Evolutionary conservation across 2,888 invertebrate species (phyloP).

Genomic region (Eupithecia inturbata): DNA sequence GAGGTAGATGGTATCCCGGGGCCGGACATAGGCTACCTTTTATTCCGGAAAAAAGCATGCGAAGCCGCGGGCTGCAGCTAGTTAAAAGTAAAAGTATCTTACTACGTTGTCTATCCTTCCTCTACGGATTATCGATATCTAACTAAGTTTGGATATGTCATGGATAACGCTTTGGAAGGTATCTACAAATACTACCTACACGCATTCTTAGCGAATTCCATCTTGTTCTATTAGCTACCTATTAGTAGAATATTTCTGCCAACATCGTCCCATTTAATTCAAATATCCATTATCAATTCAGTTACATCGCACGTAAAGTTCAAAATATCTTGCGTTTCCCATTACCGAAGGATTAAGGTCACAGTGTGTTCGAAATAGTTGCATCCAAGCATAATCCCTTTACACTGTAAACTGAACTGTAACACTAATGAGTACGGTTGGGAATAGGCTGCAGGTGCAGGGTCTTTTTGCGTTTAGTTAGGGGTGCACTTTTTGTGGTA

Average conservation of each 20-base stretch:
- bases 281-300: background rate
- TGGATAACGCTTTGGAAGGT: too few species aligned
- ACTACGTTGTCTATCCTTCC: too few species aligned
- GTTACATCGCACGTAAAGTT: background rate
- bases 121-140: too few species aligned
- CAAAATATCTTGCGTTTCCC: constrained; percentile 31
- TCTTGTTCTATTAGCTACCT: background rate
- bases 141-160: too few species aligned
- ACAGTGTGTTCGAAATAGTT: constrained; percentile 24
- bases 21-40: too few species aligned
- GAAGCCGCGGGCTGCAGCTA: too few species aligned
- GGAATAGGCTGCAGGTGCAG: constrained; percentile 12
- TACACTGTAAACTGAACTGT: constrained; percentile 18
- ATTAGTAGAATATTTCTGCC: background rate
- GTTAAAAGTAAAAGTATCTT: too few species aligned
- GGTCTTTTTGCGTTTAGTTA: background rate
- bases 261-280: background rate
- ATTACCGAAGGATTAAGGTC: constrained; percentile 38
- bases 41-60: too few species aligned
- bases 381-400: constrained; percentile 22
- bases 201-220: background rate
- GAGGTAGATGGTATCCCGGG: too few species aligned
- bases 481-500: background rate
- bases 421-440: constrained; percentile 11
- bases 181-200: background rate